Base-by-base conservation (phyloP, 2,113 vertebrate genomes). In the Periophthalmodon schlosseri region DNA sequence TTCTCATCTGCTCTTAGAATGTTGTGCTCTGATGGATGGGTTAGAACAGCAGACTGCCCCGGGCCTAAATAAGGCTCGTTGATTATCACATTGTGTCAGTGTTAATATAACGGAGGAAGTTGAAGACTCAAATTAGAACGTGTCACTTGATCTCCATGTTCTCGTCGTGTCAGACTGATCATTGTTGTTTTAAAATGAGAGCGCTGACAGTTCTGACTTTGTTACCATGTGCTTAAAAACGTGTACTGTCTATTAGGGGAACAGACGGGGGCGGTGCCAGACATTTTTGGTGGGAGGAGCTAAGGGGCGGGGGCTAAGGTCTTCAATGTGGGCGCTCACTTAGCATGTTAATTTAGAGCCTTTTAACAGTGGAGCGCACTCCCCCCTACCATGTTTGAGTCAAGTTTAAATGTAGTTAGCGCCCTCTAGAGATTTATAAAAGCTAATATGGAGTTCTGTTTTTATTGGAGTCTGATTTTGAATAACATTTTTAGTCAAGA, bases 171-270 rank as follows among this genome's bases (percentile, higher is more conserved):
- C 28, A 63, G 12, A 34, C 34, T 34, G 15, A 18, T 18, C 28
- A 63, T 18, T 65, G 12, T 68, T 69, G 24, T 75, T 71, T 74
- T 47, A 34, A 49, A 18, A 36, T 24, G 49, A 47, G 13, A 24
- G 3, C 1, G n/a, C 10, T 60, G 57, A 60, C 23, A 28, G 21
- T 20, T 24, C 54, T 23, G n/a, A n/a, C 57, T 60, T 24, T 56
- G 20, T 23, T 58, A 7, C 36, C 36, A 39, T 39, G 36, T 44
- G 8, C 10, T 44, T 44, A 44, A 44, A 44, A 44, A 44, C 2
- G 9, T 44, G 6, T 10, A 44, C 6, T 44, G 11, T 14, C 21
- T 58, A 11, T 23, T 1, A 13, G 10, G 6, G 20, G n/a, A 56
- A 11, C 52, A n/a, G 18, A 21, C 28, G 3, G 28, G 28, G 28